Percentiles rank a stretch among this genome's conserved stretches.
These are phyloP conservation scores for Actinia tenebrosa DNA, from an alignment of 64 coral and sea anemone genomes.

Conservation along the genomic window DNA sequence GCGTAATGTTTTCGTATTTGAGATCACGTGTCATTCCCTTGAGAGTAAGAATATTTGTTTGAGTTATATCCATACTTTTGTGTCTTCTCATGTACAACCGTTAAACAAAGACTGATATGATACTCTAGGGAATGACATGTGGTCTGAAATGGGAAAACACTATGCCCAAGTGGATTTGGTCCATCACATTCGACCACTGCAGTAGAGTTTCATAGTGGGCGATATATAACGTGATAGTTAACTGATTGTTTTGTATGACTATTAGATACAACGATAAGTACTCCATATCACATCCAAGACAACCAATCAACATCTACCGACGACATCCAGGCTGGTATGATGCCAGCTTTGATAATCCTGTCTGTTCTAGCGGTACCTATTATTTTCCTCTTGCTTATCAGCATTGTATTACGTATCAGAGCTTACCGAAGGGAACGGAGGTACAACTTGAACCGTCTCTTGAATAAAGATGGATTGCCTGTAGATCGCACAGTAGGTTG, in stretches of 20 bases:
- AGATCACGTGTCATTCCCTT: no score
- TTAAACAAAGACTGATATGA: no score
- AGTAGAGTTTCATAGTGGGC: no score
- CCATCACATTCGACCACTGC: no score
- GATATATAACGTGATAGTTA: not conserved
- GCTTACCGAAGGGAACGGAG: slow-evolving; percentile 70
- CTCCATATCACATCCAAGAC: not conserved
- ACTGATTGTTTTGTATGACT: not conserved
- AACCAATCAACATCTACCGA: not conserved
- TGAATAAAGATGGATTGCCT: slow-evolving; percentile 46
- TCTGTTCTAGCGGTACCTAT: slow-evolving; percentile 78
- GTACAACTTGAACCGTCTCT: slow-evolving; percentile 34
- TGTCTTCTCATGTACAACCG: no score
- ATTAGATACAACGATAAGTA: not conserved
- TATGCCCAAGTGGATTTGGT: no score
- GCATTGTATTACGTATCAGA: slow-evolving; percentile 64
- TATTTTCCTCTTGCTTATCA: slow-evolving; percentile 75
- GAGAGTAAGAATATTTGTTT: no score
- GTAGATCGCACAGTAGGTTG: slow-evolving; percentile 65
- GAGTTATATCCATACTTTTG: no score
- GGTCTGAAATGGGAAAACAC: no score
- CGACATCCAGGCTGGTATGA: slow-evolving; percentile 30
- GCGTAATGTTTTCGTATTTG: no score
- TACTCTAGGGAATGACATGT: no score
- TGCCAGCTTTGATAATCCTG: slow-evolving; percentile 76